A percentile compares a stretch with the other conserved stretches of the same genome.
phyloP scores from a whole-genome alignment of 2,113 vertebrate genomes.

The Plotosus lineatus region DNA sequence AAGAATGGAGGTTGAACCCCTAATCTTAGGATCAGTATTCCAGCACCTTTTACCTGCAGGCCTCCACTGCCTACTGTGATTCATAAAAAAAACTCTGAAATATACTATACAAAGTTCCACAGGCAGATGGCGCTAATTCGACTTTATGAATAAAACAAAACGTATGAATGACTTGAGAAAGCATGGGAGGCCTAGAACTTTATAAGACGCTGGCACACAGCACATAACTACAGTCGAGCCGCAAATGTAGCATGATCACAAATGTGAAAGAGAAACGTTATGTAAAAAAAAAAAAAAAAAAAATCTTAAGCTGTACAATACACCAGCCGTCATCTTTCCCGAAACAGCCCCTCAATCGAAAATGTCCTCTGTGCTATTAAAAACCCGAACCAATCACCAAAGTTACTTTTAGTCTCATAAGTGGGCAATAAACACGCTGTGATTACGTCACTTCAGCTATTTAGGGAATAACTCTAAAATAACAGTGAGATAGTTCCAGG shows the following conservation, averaged over 20 bases:
- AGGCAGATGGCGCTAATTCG: slow-evolving; percentile 39
- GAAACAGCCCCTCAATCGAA: neutral
- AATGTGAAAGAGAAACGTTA: neutral
- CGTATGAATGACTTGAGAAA: slow-evolving; percentile 1
- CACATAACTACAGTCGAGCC: neutral
- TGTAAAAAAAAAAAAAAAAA: neutral
- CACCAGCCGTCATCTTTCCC: neutral
- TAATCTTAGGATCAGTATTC: no score
- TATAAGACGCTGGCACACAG: neutral
- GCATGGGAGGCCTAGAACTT: neutral
- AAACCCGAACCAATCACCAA: neutral
- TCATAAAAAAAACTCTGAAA: neutral
- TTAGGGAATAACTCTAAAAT: neutral
- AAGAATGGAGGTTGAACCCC: no score
- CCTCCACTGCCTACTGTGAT: no score
- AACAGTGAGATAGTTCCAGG: neutral
- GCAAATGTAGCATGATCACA: neutral
- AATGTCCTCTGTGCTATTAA: neutral
- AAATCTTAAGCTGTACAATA: neutral
- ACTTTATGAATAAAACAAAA: slow-evolving; percentile 27
- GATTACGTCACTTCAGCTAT: neutral
- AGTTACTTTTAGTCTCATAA: neutral
- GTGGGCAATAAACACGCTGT: no score
- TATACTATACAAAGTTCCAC: no score
- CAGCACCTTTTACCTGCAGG: no score